Evolutionary conservation across 2,113 vertebrate genomes (phyloP).

Genomic region (Otolemur garnettii): DNA sequence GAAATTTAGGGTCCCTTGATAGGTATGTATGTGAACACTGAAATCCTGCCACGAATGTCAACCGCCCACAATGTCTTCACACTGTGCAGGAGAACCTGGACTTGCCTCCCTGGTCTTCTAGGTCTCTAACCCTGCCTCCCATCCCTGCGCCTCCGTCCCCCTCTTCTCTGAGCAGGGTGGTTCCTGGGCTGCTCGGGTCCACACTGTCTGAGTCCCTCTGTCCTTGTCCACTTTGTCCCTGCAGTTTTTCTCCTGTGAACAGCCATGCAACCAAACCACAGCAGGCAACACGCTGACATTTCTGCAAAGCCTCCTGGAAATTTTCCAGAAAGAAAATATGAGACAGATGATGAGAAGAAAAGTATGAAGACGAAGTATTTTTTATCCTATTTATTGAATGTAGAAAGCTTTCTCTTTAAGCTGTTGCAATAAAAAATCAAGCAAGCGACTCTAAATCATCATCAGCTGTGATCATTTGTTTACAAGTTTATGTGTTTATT

Average conservation of each 20-base stretch:
- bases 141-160: fast-evolving
- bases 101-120: background rate
- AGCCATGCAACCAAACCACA: conserved; percentile 71
- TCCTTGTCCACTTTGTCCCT: background rate
- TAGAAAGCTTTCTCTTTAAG: conserved; percentile 48
- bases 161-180: too few species aligned
- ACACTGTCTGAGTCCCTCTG: background rate
- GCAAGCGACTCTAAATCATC: background rate
- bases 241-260: conserved; percentile 77
- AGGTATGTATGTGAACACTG: background rate
- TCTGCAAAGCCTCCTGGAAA: conserved; percentile 61
- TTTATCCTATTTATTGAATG: conserved; percentile 84
- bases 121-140: background rate
- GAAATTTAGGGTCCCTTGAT: background rate
- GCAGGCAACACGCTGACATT: conserved; percentile 57
- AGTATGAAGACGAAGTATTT: conserved; percentile 61
- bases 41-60: background rate
- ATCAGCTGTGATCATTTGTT: conserved; percentile 19
- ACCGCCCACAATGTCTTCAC: background rate
- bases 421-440: conserved; percentile 38
- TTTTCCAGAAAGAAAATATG: conserved; percentile 65
- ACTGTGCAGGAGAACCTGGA: background rate
- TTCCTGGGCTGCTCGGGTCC: background rate
- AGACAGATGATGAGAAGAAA: fast-evolving
- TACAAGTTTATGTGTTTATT: conserved; percentile 27